Evolutionary conservation across 35 echinoderm and acorn worm species (phyloP), one percentile per base, ranked within the genome.

Genomic region (Apostichopus californicus): DNA sequence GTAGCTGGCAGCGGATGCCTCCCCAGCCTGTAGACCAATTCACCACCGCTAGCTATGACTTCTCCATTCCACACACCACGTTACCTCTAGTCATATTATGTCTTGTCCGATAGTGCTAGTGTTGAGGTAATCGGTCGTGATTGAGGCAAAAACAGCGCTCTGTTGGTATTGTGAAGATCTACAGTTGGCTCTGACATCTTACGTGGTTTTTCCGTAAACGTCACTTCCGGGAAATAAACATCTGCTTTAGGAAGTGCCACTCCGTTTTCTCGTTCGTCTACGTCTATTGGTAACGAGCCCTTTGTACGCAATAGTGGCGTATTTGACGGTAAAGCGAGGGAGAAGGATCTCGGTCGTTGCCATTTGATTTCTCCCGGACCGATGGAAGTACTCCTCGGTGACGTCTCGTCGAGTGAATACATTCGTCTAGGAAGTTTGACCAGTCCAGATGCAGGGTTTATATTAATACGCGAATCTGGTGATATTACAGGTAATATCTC

Each of bases 401-500:
- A 57, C 15, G 86, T 5, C 11, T 89, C 86, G 28, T 89, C 63
- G 0, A 89, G 52, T 11, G 86, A 59, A 24, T 91, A 91, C 89
- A 91, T 91, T 14, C 77, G 54, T 18, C 89, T 77, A 17, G 89
- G 89, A 55, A 91, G 54, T 26, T 73, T 91, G 56, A 91, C 89
- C 8, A 91, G 73, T 79, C 89, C 89, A 23, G 89, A 91, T 1
- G 89, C 89, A 9, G 89, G 89, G 73, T 91, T 91, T 15, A 91
- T 91, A 52, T 91, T 91, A 57, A 91, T 91, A 12, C 89, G 11
- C 6, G 89, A 77, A 59, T 91, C 77, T 12, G 71, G 89, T 11
- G 89, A 91, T n/a, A 91, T 91, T 2, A 91, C 89, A 1, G 89
- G 89, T 34, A 91, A 68, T 9, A 91, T 91, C 34, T 91, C 89